Evolutionary conservation across 2,113 vertebrate species (phyloP).

Genomic region (Hystrix cristata): DNA sequence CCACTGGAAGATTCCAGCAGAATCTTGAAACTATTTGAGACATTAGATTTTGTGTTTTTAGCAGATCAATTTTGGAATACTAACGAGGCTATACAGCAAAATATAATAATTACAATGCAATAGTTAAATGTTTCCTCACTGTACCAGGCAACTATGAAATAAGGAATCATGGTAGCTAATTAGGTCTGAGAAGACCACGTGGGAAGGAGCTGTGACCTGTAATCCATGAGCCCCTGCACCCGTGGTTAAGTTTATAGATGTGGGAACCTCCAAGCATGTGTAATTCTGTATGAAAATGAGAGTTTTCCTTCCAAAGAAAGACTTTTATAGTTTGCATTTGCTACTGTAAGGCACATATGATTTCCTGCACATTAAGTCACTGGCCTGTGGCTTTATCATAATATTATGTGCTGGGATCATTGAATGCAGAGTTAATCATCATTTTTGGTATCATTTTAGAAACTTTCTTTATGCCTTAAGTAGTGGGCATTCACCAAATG

Average conservation of each 20-base stretch:
- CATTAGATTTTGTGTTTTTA: constrained; percentile 6
- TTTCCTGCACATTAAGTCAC: not conserved
- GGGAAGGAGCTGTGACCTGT: not conserved
- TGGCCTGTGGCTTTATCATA: not conserved
- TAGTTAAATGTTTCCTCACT: not conserved
- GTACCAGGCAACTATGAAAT: not conserved
- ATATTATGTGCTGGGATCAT: not conserved
- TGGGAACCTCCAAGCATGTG: not conserved
- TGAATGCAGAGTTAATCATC: not conserved
- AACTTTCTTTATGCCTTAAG: not conserved
- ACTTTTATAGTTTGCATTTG: not conserved
- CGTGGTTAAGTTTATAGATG: not conserved
- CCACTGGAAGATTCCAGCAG: not conserved
- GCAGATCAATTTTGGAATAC: not conserved
- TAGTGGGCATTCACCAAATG: not conserved
- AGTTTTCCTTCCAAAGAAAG: not conserved
- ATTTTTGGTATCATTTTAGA: not conserved
- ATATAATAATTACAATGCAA: not conserved
- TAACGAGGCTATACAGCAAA: not conserved
- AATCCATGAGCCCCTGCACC: not conserved
- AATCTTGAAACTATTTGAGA: not conserved
- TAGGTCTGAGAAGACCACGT: not conserved
- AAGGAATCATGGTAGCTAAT: not conserved
- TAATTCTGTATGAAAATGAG: not conserved
- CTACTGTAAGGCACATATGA: not conserved